Base-by-base conservation (phyloP, 2,797 vertebrate species). In the Melanotaenia nigrans region DNA sequence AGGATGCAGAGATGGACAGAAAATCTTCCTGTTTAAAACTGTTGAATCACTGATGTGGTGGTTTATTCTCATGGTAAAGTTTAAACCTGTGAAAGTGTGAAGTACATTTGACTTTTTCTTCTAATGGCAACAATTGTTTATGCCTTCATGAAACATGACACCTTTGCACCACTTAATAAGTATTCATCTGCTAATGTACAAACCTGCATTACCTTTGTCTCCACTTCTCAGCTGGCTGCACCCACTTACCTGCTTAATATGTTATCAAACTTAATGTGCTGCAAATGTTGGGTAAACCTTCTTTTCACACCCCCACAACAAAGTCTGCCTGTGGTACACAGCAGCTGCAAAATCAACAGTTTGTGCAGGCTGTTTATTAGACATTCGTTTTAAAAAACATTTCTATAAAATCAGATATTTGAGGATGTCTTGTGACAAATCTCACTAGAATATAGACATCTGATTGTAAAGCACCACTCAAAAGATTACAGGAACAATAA, bases 1-100 rank as follows among this genome's bases (percentile, higher is more conserved):
- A 71, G 7, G 36, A 36, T 68, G 79, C 54, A 8, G 35, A 65
- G 65, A 40, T 59, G 58, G 65, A 77, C 61, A 73, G 59, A 62
- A 71, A 74, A 79, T 71, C 24, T 54, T 45, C 51, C 35, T 42
- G 65, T 65, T 65, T 78, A 18, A 62, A 73, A 24, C 5, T 13
- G 3, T 4, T 1, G 5, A 24, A 20, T 53, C 22, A 13, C 49
- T 51, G 49, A 24, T 47, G 18, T 2, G 18, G 9, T 9, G 8
- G 45, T n/a, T 47, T n/a, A 24, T 13, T 25, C 3, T 10, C 9
- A 11, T 12, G n/a, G 22, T 25, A 13, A 13, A 12, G 22, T 12
- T 53, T 4, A 53, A 24, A 53, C 22, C 49, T 25, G 8, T 8
- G 20, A 53, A 53, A 53, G 47, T n/a, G 22, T 18, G 18, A 11